These are phyloP conservation scores for Didymodactylos carnosus DNA, from an alignment of 2,888 invertebrate species.

Conservation along the genomic window DNA sequence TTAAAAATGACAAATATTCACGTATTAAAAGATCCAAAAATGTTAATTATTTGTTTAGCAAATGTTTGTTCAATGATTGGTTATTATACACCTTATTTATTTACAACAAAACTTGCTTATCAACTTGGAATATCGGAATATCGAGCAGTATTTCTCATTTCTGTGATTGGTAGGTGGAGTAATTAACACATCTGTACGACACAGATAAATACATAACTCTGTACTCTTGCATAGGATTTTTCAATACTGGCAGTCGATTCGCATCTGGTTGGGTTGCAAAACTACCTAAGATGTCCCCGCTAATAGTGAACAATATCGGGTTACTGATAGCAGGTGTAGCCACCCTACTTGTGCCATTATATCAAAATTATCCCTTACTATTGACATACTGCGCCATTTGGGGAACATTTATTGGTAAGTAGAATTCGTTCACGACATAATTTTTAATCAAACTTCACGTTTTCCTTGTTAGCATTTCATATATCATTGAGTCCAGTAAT, in stretches of 20 bases:
- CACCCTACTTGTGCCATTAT: background rate
- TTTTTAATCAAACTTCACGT: background rate
- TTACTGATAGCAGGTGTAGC: background rate
- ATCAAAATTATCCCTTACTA: background rate
- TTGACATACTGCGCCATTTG: background rate
- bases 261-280: background rate
- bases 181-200: background rate
- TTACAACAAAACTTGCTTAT: background rate
- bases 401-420: background rate
- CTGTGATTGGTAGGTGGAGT: slow-evolving; percentile 1
- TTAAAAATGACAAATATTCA: background rate
- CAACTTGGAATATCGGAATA: background rate
- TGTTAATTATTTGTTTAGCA: background rate
- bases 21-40: background rate
- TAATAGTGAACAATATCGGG: background rate
- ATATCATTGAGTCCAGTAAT: background rate
- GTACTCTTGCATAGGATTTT: too few species aligned
- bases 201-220: too few species aligned
- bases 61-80: background rate
- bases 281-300: background rate
- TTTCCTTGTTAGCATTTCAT: background rate
- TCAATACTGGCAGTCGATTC: background rate
- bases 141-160: background rate
- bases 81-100: slow-evolving; percentile 9
- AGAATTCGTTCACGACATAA: background rate